Conservation (phyloP, 2,888 invertebrate genomes). For the Harpalus rufipes region DNA sequence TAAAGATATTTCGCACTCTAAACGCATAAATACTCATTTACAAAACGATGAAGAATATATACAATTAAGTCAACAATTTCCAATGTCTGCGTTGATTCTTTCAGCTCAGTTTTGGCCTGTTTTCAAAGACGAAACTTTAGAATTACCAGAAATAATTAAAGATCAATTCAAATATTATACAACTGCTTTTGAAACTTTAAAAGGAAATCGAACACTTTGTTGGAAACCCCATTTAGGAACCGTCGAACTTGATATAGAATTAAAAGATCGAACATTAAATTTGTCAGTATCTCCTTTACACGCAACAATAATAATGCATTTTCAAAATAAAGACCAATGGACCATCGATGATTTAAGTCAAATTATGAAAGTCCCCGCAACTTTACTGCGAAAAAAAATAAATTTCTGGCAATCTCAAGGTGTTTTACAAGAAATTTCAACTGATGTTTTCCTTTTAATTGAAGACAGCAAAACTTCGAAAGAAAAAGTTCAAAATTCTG, state of each 20-base stretch:
- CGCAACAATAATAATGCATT: conserved; percentile 96
- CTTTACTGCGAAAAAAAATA: conserved; percentile 91
- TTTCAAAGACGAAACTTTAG: conserved; percentile 95
- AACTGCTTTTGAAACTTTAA: conserved; percentile 92
- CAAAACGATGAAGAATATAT: conserved; percentile 85
- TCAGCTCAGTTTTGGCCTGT: conserved; percentile 99
- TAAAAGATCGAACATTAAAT: conserved; percentile 86
- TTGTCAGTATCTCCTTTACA: conserved; percentile 95
- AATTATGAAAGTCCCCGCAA: conserved; percentile 91
- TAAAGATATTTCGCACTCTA: conserved; percentile 97
- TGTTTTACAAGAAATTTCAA: conserved; percentile 86
- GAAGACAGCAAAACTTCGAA: conserved; percentile 82
- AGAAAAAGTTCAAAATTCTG: conserved; percentile 80
- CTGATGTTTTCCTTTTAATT: conserved; percentile 86
- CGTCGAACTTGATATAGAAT: conserved; percentile 93
- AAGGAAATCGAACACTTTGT: conserved; percentile 93
- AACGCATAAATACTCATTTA: conserved; percentile 92
- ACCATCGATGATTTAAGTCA: conserved; percentile 91
- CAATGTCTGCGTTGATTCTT: conserved; percentile 92
- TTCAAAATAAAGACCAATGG: conserved; percentile 93
- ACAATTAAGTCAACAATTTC: conserved; percentile 79
- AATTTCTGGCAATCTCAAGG: conserved; percentile 97
- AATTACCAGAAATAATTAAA: conserved; percentile 89
- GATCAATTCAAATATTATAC: conserved; percentile 92
- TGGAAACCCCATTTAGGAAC: conserved; percentile 97